phyloP scores from a whole-genome alignment of 1,140 invertebrate genomes.

The Ips nitidus region DNA sequence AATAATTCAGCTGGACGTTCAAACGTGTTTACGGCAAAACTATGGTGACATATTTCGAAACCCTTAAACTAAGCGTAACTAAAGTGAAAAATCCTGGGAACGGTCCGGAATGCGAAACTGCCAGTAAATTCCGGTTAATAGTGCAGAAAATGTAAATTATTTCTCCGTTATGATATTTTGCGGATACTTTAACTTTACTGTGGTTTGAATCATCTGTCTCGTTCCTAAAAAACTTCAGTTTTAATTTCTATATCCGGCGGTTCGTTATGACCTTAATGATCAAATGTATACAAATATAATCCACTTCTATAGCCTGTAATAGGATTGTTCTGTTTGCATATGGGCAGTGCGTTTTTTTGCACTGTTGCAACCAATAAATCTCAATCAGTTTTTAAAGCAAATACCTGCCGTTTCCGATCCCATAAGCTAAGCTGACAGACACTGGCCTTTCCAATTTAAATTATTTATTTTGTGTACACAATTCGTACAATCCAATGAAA shows the following conservation, averaged over 20 bases:
- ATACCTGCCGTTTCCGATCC: slow-evolving; percentile 14
- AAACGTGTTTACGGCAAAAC: slow-evolving; percentile 20
- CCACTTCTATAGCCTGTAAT: background rate
- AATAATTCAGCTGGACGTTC: slow-evolving; percentile 8
- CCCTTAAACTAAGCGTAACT: slow-evolving; percentile 23
- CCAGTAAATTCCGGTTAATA: slow-evolving; percentile 19
- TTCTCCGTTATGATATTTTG: slow-evolving; percentile 21
- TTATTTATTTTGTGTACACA: slow-evolving; percentile 31
- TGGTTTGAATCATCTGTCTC: background rate
- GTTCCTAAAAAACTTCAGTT: too few relatives aligned
- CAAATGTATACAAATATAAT: too few relatives aligned
- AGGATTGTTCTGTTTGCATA: slow-evolving; percentile 5
- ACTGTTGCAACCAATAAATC: slow-evolving; percentile 11
- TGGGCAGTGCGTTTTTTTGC: background rate
- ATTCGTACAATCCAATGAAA: slow-evolving; percentile 29
- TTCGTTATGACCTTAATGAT: too few relatives aligned
- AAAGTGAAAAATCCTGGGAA: slow-evolving; percentile 24
- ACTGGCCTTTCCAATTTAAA: slow-evolving; percentile 24
- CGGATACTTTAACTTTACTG: slow-evolving; percentile 15
- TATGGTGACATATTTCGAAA: slow-evolving; percentile 15
- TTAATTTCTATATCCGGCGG: too few relatives aligned
- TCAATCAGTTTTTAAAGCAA: slow-evolving; percentile 9
- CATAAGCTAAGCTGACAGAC: slow-evolving; percentile 20
- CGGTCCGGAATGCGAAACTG: slow-evolving; percentile 6
- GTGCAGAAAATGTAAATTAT: slow-evolving; percentile 25